Percentiles rank a stretch among this genome's conserved stretches.
Evolutionary conservation across 1,140 invertebrate species (phyloP).

Genomic region (Zaprionus vittiger): DNA sequence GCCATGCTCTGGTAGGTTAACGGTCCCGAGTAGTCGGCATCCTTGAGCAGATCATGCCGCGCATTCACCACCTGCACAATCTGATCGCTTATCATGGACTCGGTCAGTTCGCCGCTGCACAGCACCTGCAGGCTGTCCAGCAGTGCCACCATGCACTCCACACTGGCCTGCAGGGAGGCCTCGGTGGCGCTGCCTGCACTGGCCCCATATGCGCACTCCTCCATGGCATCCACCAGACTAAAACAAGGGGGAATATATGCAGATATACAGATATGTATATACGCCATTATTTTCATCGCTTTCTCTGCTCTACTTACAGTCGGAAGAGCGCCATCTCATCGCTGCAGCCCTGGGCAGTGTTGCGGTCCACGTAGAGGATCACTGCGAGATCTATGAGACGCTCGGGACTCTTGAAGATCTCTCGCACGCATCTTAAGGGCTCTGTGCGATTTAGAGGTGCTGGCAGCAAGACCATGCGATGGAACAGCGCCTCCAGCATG

Average conservation of each 20-base stretch:
- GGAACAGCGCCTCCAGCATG: conserved; percentile 95
- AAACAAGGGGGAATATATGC: not conserved
- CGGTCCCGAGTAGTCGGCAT: conserved; percentile 93
- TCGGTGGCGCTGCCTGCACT: conserved; percentile 88
- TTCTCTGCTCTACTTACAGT: conserved; percentile 87
- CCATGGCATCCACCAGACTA: conserved; percentile 95
- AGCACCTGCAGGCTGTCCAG: conserved; percentile 93
- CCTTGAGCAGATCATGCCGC: conserved; percentile 90
- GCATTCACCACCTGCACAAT: conserved; percentile 88
- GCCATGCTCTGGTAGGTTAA: conserved; percentile 93
- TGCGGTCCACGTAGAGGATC: conserved; percentile 90
- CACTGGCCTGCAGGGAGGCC: conserved; percentile 90
- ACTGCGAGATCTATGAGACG: conserved; percentile 90
- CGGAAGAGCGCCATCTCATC: conserved; percentile 96
- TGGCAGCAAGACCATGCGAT: conserved; percentile 95
- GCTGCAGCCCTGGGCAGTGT: conserved; percentile 90
- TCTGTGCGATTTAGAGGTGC: conserved; percentile 93
- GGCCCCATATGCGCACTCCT: conserved; percentile 89
- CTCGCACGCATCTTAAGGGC: conserved; percentile 91
- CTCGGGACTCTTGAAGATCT: conserved; percentile 90
- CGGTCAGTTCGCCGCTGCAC: conserved; percentile 89
- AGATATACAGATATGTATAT: not conserved
- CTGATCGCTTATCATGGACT: conserved; percentile 84
- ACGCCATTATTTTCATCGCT: not conserved
- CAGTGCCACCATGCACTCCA: conserved; percentile 93